Evolutionary conservation across 1,140 invertebrate species (phyloP).

Genomic region (Carcinoscorpius rotundicauda): DNA sequence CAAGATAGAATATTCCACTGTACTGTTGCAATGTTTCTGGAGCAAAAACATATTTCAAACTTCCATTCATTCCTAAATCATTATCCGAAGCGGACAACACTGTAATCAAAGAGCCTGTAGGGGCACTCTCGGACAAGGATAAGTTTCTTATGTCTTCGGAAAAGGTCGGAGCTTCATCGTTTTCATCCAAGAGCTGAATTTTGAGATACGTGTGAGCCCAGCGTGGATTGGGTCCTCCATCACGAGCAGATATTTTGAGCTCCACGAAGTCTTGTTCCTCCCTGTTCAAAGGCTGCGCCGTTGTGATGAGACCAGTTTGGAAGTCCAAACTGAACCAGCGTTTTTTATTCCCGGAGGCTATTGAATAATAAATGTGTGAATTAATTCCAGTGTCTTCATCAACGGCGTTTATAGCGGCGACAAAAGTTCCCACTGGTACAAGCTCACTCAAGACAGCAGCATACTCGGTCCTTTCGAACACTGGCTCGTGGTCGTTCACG

Average conservation of each 20-base stretch:
- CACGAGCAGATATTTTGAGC: constrained; percentile 56
- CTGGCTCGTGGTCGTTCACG: constrained; percentile 79
- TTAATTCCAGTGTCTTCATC: constrained; percentile 83
- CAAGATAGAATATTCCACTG: constrained; percentile 65
- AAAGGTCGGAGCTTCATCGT: constrained; percentile 68
- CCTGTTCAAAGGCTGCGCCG: constrained; percentile 65
- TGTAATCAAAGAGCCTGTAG: constrained; percentile 63
- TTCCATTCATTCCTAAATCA: constrained; percentile 86
- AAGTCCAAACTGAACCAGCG: constrained; percentile 68
- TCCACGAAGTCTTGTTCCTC: constrained; percentile 66
- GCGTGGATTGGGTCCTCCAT: constrained; percentile 62
- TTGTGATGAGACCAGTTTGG: constrained; percentile 60
- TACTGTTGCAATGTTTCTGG: constrained; percentile 56
- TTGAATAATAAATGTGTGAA: constrained; percentile 73
- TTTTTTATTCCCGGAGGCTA: constrained; percentile 66
- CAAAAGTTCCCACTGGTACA: constrained; percentile 68
- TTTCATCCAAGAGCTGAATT: constrained; percentile 83
- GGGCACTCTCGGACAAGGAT: constrained; percentile 62
- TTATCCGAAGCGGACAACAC: constrained; percentile 76
- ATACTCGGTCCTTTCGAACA: constrained; percentile 75
- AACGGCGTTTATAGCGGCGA: constrained; percentile 71
- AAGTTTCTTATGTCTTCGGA: constrained; percentile 54
- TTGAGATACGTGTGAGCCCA: constrained; percentile 74
- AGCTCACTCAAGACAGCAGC: constrained; percentile 56
- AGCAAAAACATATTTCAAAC: constrained; percentile 39